A percentile compares a stretch with the other conserved stretches of the same genome.
Conservation (phyloP, 2,113 vertebrate species). For the Haliaeetus leucogaster region DNA sequence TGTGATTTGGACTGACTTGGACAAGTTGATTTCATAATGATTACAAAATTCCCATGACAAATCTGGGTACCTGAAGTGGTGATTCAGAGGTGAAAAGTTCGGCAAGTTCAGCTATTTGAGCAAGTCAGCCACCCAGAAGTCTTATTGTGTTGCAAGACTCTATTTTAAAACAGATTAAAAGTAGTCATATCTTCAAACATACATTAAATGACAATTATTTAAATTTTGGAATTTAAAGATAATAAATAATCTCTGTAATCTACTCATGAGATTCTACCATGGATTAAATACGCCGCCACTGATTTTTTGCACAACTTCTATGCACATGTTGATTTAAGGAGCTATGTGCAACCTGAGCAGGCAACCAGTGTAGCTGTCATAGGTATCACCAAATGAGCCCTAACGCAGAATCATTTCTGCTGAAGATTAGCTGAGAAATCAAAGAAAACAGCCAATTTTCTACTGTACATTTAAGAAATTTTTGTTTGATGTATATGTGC, state of each 20-base stretch:
- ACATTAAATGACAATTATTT: neutral
- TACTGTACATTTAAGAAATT: neutral
- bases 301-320: neutral
- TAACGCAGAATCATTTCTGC: neutral
- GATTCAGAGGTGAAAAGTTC: neutral
- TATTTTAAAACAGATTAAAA: neutral
- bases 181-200: neutral
- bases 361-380: neutral
- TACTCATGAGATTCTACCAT: neutral
- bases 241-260: neutral
- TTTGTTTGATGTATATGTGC: neutral
- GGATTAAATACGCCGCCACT: neutral
- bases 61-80: neutral
- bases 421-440: neutral
- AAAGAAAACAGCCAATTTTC: neutral
- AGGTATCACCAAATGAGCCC: neutral
- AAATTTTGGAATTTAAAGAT: neutral
- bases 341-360: neutral
- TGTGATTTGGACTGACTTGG: neutral
- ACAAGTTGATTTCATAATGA: neutral
- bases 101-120: neutral
- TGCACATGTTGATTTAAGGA: neutral
- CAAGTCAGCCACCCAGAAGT: neutral
- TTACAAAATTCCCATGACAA: neutral
- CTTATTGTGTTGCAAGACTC: neutral